phyloP scores from a whole-genome alignment of 2,797 vertebrate species.

The Myotis pilosus region DNA sequence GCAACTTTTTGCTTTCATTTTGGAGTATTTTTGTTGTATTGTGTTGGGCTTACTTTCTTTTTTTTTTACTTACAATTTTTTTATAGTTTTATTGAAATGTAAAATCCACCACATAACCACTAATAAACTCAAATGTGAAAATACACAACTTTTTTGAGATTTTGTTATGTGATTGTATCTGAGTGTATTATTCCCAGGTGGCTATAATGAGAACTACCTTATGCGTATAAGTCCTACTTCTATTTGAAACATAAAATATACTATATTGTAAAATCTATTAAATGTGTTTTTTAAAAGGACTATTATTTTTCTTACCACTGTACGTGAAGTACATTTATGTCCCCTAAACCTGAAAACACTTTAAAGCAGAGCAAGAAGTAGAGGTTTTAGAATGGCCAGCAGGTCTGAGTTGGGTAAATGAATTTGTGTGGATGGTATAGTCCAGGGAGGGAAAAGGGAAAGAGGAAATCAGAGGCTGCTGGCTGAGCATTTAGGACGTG shows the following conservation, averaged over 20 bases:
- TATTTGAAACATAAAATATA: slow-evolving; percentile 46
- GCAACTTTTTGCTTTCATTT: slow-evolving; percentile 17
- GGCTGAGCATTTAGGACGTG: neutral
- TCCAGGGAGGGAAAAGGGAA: neutral
- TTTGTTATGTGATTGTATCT: slow-evolving; percentile 48
- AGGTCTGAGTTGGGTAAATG: neutral
- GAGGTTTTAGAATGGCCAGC: neutral
- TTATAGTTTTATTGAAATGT: slow-evolving; percentile 57
- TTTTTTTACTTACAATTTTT: slow-evolving; percentile 49
- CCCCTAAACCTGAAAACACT: slow-evolving; percentile 31
- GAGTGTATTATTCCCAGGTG: slow-evolving; percentile 51
- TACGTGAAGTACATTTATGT: neutral
- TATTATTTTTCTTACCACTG: slow-evolving; percentile 44
- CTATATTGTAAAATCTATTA: slow-evolving; percentile 44
- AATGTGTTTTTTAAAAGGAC: slow-evolving; percentile 49
- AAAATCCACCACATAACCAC: slow-evolving; percentile 36
- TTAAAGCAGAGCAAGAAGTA: neutral
- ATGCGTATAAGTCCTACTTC: slow-evolving; percentile 7
- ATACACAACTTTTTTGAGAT: slow-evolving; percentile 43
- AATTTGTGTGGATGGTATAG: neutral
- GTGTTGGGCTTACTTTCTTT: slow-evolving; percentile 13
- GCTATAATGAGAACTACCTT: slow-evolving; percentile 36
- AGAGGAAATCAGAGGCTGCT: neutral
- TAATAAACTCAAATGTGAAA: slow-evolving; percentile 60
- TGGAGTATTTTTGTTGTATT: neutral